Evolutionary conservation across 2,888 invertebrate species (phyloP).

Genomic region (Metallyticus violacea): DNA sequence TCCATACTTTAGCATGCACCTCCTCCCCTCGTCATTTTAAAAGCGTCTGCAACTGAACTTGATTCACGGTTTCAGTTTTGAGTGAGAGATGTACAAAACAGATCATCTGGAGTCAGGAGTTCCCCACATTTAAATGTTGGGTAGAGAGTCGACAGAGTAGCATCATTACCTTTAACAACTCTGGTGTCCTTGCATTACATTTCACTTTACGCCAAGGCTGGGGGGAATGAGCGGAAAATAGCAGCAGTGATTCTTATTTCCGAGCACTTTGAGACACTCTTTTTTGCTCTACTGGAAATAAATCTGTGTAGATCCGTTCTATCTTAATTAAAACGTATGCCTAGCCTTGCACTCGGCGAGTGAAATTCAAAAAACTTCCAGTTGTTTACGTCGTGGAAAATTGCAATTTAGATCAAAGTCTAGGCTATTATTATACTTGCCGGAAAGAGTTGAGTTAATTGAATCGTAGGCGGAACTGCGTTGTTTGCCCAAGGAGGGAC

Average conservation of each 20-base stretch:
- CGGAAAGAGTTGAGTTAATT: not conserved
- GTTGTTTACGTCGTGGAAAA: not conserved
- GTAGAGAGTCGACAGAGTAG: not conserved
- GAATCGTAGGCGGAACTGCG: too few species aligned
- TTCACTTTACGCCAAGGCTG: not conserved
- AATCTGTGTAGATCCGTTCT: not conserved
- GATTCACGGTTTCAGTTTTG: too few species aligned
- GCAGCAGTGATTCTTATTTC: not conserved
- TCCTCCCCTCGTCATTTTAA: too few species aligned
- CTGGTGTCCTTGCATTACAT: not conserved
- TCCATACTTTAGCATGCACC: too few species aligned
- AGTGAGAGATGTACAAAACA: too few species aligned
- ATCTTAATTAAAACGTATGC: not conserved
- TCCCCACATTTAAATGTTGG: too few species aligned
- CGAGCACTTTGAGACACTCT: not conserved
- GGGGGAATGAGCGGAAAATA: not conserved
- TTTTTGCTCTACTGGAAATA: not conserved
- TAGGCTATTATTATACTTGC: not conserved
- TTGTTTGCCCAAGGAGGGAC: not conserved
- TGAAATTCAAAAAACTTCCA: not conserved
- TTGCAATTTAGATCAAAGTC: not conserved
- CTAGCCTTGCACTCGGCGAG: not conserved
- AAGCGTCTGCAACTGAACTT: too few species aligned
- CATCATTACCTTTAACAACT: not conserved
- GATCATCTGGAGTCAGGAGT: too few species aligned